phyloP scores from a whole-genome alignment of 2,888 invertebrate genomes.

The Argynnis bischoffii region DNA sequence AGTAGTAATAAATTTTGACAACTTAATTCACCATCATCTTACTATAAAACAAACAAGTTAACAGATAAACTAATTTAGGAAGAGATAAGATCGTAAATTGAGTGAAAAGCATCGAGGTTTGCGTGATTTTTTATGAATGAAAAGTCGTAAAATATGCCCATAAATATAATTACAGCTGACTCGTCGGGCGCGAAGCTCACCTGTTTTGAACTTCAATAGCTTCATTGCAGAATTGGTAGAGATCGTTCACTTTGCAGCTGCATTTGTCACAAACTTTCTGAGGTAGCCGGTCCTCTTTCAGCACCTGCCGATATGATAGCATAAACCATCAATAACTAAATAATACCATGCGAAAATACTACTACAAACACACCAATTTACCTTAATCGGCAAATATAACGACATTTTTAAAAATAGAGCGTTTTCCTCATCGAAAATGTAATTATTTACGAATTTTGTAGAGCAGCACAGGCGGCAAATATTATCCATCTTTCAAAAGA shows the following conservation, averaged over 20 bases:
- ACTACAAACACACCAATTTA: constrained; percentile 53
- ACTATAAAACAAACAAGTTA: constrained; percentile 12
- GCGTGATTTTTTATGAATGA: constrained; percentile 23
- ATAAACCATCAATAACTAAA: constrained; percentile 25
- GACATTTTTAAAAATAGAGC: constrained; percentile 87
- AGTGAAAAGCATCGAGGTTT: constrained; percentile 5
- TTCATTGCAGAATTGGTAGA: constrained; percentile 88
- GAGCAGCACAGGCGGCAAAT: constrained; percentile 76
- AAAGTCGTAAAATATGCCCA: constrained; percentile 26
- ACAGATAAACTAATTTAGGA: constrained; percentile 19
- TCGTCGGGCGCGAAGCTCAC: constrained; percentile 51
- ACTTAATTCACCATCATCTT: neutral
- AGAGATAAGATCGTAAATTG: constrained; percentile 6
- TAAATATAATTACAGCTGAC: constrained; percentile 29
- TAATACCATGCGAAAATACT: constrained; percentile 20
- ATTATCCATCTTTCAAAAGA: constrained; percentile 63
- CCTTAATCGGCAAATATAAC: constrained; percentile 88
- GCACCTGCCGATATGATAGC: constrained; percentile 75
- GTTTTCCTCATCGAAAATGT: constrained; percentile 87
- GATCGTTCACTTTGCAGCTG: constrained; percentile 86
- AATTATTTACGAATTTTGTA: constrained; percentile 82
- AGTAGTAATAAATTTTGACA: neutral
- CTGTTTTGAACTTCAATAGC: constrained; percentile 85
- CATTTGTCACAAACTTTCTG: constrained; percentile 88
- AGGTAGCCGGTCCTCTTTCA: constrained; percentile 85